phyloP scores from a whole-genome alignment of 1,140 invertebrate species.

The Pseudomyrmex flavicornis region DNA sequence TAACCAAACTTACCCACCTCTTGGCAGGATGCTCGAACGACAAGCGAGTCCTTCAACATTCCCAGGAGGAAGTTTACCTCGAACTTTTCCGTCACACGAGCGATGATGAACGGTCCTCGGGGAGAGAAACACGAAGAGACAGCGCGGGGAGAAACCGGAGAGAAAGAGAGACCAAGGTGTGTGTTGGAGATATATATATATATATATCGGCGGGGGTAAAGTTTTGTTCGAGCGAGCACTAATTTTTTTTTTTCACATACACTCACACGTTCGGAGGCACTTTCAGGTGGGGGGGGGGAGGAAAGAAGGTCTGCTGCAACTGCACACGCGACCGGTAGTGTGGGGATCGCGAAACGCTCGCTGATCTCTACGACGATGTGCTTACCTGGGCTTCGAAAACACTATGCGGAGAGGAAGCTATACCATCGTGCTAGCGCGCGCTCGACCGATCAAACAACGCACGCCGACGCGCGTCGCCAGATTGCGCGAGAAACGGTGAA shows the following conservation, averaged over 20 bases:
- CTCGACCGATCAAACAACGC: conserved; percentile 32
- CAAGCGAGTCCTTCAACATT: conserved; percentile 82
- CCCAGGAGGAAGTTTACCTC: conserved; percentile 76
- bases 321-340: background rate
- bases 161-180: background rate
- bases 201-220: background rate
- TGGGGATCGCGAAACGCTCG: background rate
- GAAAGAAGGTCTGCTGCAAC: too few relatives aligned
- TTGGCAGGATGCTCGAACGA: conserved; percentile 80
- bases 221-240: conserved; percentile 1
- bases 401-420: conserved; percentile 64
- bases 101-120: background rate
- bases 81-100: conserved; percentile 41
- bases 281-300: background rate
- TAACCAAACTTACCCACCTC: conserved; percentile 82
- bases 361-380: conserved; percentile 11
- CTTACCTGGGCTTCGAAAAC: conserved; percentile 61
- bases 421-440: conserved; percentile 67
- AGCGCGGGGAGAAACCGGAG: background rate
- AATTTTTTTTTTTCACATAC: conserved; percentile 29
- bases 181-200: background rate
- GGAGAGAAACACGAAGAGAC: background rate
- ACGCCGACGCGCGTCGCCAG: conserved; percentile 43
- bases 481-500: too few relatives aligned
- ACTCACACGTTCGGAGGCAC: conserved; percentile 41